Evolutionary conservation across 2,888 invertebrate genomes (phyloP), one percentile per base, ranked within the genome.

Genomic region (Drosophila demipolita): DNA sequence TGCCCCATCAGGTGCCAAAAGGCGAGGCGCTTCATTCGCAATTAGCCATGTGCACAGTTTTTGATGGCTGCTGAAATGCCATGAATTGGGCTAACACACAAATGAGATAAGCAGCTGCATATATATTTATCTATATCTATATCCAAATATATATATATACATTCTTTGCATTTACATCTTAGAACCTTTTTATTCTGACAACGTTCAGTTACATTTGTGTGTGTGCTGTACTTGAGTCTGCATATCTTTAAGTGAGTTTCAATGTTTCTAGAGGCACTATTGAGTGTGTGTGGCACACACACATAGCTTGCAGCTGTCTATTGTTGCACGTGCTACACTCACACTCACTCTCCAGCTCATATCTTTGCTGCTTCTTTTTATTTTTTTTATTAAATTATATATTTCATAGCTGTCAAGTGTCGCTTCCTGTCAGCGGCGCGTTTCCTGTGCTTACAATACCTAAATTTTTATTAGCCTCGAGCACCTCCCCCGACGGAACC

Each of bases 1-100:
- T 84, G 89, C 78, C 84, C 87, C 89, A 84, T 84, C 84, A 84
- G 89, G 89, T 84, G 89, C 84, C 84, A 84, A 87, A 89, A 81
- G 83, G 89, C 89, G 81, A 80, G 73, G 81, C 89, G 81, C 87
- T 78, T 86, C 89, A 89, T 74, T 78, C 71, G 87, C 89, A 84
- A 84, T 84, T 84, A 89, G 89, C 84, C 84, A 76, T 89, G 83
- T 87, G 83, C 77, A 85, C 65, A 65, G 69, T 65, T 69, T 78
- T 67, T 82, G 79, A 83, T 62, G 73, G 54, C 65, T 83, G 87
- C 66, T 79, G 80, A 82, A 82, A 80, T 52, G 79, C 62, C 59
- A 52, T 62, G 59, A 84, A 75, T 71, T 69, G 85, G 71, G 59
- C 59, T 65, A 69, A 35, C 2, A 61, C 40, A 64, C 61, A 71